Percentiles rank a stretch among this genome's conserved stretches.
Conservation (phyloP, 1,140 invertebrate species). For the Agrypnia vestita region DNA sequence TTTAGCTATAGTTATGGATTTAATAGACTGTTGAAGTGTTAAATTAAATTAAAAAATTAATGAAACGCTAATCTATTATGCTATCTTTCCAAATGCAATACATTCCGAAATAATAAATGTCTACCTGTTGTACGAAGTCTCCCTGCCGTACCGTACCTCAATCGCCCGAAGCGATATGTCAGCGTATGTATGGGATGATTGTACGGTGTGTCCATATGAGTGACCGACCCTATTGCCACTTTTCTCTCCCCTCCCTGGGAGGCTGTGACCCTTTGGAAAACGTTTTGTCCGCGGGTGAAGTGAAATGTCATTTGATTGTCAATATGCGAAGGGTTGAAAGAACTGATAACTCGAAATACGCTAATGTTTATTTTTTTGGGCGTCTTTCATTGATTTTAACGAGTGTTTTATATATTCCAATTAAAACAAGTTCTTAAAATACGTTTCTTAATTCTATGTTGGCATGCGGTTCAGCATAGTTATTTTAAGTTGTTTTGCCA, state of each 20-base stretch:
- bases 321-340: slow-evolving; percentile 50
- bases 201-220: slow-evolving; percentile 28
- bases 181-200: slow-evolving; percentile 27
- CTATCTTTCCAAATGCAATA: too few relatives aligned
- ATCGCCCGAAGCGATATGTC: slow-evolving; percentile 34
- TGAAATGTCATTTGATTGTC: slow-evolving; percentile 61
- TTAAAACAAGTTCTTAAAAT: too few relatives aligned
- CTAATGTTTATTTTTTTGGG: neutral
- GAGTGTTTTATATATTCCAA: too few relatives aligned
- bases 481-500: too few relatives aligned
- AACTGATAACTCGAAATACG: neutral
- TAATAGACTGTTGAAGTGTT: too few relatives aligned
- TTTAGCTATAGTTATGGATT: too few relatives aligned
- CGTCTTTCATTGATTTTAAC: too few relatives aligned
- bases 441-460: too few relatives aligned
- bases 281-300: slow-evolving; percentile 29
- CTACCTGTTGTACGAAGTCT: neutral
- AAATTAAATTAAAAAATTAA: too few relatives aligned
- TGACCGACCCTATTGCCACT: slow-evolving; percentile 28
- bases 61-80: too few relatives aligned
- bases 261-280: slow-evolving; percentile 27
- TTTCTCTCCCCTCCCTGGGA: slow-evolving; percentile 20
- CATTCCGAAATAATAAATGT: too few relatives aligned
- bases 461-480: too few relatives aligned
- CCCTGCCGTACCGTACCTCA: slow-evolving; percentile 6